Evolutionary conservation across 2,113 vertebrate species (phyloP).

Genomic region (Etia nguti): DNA sequence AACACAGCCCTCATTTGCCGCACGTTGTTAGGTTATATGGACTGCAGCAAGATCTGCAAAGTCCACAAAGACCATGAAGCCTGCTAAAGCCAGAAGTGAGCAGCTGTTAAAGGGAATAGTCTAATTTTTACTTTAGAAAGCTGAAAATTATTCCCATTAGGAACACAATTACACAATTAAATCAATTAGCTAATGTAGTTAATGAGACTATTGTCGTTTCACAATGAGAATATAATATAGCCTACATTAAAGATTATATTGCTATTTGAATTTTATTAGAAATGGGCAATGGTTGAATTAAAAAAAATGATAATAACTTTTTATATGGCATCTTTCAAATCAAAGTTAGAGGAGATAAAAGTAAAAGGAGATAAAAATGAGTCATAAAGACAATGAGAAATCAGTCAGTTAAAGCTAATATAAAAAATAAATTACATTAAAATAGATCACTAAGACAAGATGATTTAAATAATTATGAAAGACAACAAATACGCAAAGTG

Average conservation of each 20-base stretch:
- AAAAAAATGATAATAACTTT: neutral
- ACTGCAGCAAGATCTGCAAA: neutral
- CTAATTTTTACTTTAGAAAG: neutral
- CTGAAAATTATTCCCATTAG: neutral
- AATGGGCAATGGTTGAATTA: neutral
- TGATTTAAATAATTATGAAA: neutral
- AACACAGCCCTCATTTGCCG: neutral
- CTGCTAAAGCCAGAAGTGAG: neutral
- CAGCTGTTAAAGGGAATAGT: neutral
- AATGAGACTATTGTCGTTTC: neutral
- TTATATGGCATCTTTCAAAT: neutral
- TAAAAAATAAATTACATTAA: neutral
- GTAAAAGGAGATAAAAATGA: neutral
- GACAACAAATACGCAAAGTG: neutral
- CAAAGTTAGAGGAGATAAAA: neutral
- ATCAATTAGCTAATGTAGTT: neutral
- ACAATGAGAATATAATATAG: no score
- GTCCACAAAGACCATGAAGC: neutral
- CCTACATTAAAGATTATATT: neutral
- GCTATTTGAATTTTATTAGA: neutral
- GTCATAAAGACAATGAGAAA: neutral
- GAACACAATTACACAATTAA: neutral
- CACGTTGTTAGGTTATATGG: neutral
- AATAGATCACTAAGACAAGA: neutral
- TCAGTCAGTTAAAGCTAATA: neutral